Conservation (phyloP, 2,113 vertebrate genomes). For the western clawed frog (Xenopus tropicalis) region UCB_Xtro_10.0 CM004447.2:60973501-60974000, state of each 20-base stretch:
- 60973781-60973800: conserved; percentile 63
- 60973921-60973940: too few species aligned
- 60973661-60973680: conserved; percentile 92
- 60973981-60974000: too few species aligned
- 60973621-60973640: conserved; percentile 93
- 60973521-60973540: conserved; percentile 71
- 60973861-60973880: too few species aligned
- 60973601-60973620: conserved; percentile 82
- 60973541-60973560: conserved; percentile 67
- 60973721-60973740: conserved; percentile 47
- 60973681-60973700: conserved; percentile 82
- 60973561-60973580: conserved; percentile 66
- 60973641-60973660: conserved; percentile 93
- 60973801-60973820: conserved; percentile 52
- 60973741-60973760: conserved; percentile 61
- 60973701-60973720: conserved; percentile 61
- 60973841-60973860: too few species aligned
- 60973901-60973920: too few species aligned
- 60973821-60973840: too few species aligned
- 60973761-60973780: too few species aligned
- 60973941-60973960: too few species aligned
- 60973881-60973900: too few species aligned
- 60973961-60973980: too few species aligned
- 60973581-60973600: conserved; percentile 84
- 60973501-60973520: conserved; percentile 60